phyloP scores from a whole-genome alignment of 2,113 vertebrate genomes.

The Corvus cornix region DNA sequence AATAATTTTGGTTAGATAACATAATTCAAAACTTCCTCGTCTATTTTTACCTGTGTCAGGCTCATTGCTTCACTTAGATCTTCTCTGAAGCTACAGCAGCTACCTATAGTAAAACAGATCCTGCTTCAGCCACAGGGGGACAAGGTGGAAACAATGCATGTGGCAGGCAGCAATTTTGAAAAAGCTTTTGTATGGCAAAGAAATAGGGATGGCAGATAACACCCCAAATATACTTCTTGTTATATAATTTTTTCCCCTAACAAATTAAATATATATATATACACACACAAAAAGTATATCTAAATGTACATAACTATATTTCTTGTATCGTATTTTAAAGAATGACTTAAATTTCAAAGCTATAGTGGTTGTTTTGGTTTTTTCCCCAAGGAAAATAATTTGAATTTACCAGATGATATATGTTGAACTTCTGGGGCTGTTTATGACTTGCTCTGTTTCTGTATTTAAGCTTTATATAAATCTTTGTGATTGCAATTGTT shows the following conservation, averaged over 20 bases:
- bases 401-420: not conserved
- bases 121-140: not conserved
- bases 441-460: not conserved
- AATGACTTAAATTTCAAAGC: not conserved
- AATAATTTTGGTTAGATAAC: not conserved
- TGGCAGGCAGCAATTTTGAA: not conserved
- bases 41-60: not conserved
- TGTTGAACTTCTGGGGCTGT: not conserved
- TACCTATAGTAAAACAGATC: not conserved
- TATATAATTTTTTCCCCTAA: not conserved
- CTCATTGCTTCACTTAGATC: not conserved
- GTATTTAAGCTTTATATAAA: slow-evolving; percentile 23
- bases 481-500: not conserved
- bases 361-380: not conserved
- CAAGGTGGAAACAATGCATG: not conserved
- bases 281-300: not conserved
- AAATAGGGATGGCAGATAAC: not conserved
- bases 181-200: not conserved
- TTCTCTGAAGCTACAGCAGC: not conserved
- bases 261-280: not conserved
- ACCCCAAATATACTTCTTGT: not conserved
- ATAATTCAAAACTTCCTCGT: not conserved
- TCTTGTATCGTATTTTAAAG: not conserved
- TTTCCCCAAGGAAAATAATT: not conserved
- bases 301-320: not conserved